These are phyloP conservation scores for Spisula subtruncata DNA, from an alignment of 2,888 invertebrate genomes.

Conservation along the genomic window DNA sequence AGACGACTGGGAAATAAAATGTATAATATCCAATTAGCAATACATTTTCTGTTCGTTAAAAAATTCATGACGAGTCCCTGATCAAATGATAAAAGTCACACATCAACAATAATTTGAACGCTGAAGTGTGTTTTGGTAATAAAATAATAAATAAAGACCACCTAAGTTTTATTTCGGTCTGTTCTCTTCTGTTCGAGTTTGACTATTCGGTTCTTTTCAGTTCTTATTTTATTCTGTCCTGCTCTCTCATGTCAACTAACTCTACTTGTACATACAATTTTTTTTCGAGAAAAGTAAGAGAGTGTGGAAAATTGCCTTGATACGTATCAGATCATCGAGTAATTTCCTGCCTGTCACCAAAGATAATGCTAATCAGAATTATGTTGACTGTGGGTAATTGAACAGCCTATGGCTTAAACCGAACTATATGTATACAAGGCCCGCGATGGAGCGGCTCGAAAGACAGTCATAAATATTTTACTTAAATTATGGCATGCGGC, in stretches of 20 bases:
- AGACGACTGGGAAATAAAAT: no score
- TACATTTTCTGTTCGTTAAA: no score
- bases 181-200: no score
- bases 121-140: no score
- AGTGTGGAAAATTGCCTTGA: neutral
- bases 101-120: no score
- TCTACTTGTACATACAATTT: neutral
- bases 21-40: no score
- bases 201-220: no score
- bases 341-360: slow-evolving; percentile 10
- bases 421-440: neutral
- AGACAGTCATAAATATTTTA: slow-evolving; percentile 7
- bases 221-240: no score
- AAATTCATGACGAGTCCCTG: no score
- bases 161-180: no score
- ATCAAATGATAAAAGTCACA: no score
- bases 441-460: neutral
- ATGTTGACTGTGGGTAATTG: slow-evolving; percentile 20
- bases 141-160: no score
- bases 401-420: neutral
- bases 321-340: neutral
- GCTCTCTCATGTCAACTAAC: neutral
- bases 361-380: neutral
- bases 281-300: neutral
- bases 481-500: neutral